Percentiles rank a stretch among this genome's conserved stretches.
Evolutionary conservation across 2,888 invertebrate species (phyloP).

Genomic region (Vannuccia rotundouncinata): DNA sequence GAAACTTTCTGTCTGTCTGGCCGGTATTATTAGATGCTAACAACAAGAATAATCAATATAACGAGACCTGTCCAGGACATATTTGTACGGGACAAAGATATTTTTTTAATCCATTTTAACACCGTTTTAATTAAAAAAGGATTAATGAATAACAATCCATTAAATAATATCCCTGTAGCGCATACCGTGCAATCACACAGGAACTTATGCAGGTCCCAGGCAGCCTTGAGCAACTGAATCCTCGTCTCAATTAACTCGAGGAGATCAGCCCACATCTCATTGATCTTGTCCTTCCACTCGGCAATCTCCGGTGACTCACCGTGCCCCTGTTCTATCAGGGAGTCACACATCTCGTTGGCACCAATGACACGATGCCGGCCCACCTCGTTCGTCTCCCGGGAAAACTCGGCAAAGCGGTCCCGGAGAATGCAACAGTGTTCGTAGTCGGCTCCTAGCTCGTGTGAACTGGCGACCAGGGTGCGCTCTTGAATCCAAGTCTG

Average conservation of each 20-base stretch:
- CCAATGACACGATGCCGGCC: conserved; percentile 85
- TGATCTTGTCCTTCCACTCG: conserved; percentile 89
- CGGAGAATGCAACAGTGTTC: conserved; percentile 79
- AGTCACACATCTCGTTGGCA: conserved; percentile 92
- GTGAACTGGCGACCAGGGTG: conserved; percentile 68
- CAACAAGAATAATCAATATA: no score
- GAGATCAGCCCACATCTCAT: conserved; percentile 98
- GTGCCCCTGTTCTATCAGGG: conserved; percentile 81
- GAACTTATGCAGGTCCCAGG: conserved; percentile 95
- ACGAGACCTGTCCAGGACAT: no score
- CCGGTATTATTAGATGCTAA: no score
- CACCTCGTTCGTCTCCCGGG: conserved; percentile 88
- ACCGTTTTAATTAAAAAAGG: no score
- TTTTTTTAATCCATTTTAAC: no score
- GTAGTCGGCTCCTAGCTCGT: conserved; percentile 94
- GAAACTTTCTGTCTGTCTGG: no score
- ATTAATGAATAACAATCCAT: no score
- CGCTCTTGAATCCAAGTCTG: conserved; percentile 42
- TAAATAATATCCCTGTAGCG: no score
- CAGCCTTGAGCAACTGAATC: conserved; percentile 65
- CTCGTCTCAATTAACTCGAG: conserved; percentile 91
- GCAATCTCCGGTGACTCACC: conserved; percentile 96
- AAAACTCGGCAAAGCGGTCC: conserved; percentile 96
- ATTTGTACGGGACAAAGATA: no score
- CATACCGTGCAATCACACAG: conserved; percentile 78